Evolutionary conservation across 2,797 vertebrate genomes (phyloP).

Genomic region (Enteromius anoplus): DNA sequence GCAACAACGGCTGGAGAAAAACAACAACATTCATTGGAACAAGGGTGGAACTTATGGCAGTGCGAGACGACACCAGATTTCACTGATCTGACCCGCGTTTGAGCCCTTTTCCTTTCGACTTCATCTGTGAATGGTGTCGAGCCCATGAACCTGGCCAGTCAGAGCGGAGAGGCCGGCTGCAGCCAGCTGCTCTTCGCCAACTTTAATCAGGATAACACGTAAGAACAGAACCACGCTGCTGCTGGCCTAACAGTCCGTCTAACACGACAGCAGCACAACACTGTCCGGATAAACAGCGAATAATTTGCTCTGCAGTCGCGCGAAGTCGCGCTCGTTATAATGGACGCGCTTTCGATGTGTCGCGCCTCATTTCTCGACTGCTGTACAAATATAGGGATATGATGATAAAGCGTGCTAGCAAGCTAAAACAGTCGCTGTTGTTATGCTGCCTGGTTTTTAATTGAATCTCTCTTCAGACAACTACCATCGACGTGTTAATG

Average conservation of each 20-base stretch:
- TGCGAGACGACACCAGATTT: slow-evolving; percentile 52
- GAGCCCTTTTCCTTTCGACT: slow-evolving; percentile 45
- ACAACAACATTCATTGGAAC: slow-evolving; percentile 75
- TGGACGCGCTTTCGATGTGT: neutral
- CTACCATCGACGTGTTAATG: neutral
- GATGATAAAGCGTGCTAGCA: slow-evolving; percentile 23
- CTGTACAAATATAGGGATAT: neutral
- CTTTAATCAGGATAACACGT: slow-evolving; percentile 99
- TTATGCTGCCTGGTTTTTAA: neutral
- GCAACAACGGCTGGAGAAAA: slow-evolving; percentile 73
- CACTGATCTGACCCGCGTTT: slow-evolving; percentile 12
- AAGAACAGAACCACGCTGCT: slow-evolving; percentile 70
- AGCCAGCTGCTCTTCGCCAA: slow-evolving; percentile 98
- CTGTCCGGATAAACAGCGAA: neutral
- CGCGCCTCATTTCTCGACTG: neutral
- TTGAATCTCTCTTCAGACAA: neutral
- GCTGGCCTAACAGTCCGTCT: slow-evolving; percentile 60
- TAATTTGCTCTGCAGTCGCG: too few relatives aligned
- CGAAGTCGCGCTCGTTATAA: neutral
- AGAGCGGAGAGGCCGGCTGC: slow-evolving; percentile 92
- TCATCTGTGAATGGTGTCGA: slow-evolving; percentile 73
- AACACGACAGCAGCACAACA: neutral
- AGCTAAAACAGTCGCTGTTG: neutral
- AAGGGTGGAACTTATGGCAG: slow-evolving; percentile 63
- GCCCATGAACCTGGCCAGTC: slow-evolving; percentile 95